Evolutionary conservation across 2,888 invertebrate species (phyloP), one percentile per base, ranked within the genome.

Genomic region (Operophtera brumata): DNA sequence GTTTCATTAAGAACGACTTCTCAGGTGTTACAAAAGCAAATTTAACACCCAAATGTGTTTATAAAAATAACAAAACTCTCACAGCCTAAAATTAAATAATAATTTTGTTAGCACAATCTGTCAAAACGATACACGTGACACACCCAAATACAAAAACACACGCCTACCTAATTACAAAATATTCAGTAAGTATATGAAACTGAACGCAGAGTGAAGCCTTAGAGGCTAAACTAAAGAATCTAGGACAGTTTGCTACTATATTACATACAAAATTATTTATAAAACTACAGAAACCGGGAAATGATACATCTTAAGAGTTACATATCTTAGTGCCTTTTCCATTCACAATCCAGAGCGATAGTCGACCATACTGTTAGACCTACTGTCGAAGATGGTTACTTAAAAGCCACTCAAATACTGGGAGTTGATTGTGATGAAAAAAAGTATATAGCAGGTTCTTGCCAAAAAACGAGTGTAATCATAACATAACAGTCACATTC

Each of bases 81-180:
- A 88, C 86, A 87, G 86, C 86, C 86, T 80, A 84, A 84, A 83
- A 71, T 67, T 76, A 82, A 80, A 74, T 69, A 55, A 77, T 70
- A 75, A 79, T 82, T 84, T 84, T 74, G 73, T 78, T 67, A 72
- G 66, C 71, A 70, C 62, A 68, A 66, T 62, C 61, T 52, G 65
- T 44, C 53, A 35, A 50, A 48, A 45, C 32, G 25, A 47, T 47
- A 62, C 48, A 62, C 57, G 44, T 61, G 36, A 47, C 25, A 45
- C 14, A 37, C 30, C 11, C 10, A 47, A 44, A 51, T 43, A 57
- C 46, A 41, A 32, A 50, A 54, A 34, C 42, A 51, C 61, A 55
- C 61, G 39, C 26, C 50, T 50, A 58, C 63, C 44, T 59, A 46
- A 58, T 55, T 61, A 49, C 59, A 61, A 67, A 69, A 67, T 67